Conservation (phyloP, 2,888 invertebrate genomes). For the Cepaea hortensis region DNA sequence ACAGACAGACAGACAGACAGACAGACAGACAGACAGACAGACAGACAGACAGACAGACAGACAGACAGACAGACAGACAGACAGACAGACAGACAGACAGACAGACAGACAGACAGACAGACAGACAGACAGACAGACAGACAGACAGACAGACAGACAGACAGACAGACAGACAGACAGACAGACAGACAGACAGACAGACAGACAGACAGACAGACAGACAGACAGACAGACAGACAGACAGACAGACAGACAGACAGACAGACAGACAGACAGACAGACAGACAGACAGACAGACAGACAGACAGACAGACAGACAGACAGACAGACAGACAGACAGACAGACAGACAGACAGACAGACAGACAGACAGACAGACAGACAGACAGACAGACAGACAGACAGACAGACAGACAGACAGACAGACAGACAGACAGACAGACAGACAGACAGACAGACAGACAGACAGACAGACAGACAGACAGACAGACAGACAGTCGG, state of each 20-base stretch:
- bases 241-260: neutral
- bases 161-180: constrained; percentile 37
- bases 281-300: neutral
- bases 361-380: constrained; percentile 29
- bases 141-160: constrained; percentile 38
- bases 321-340: constrained; percentile 18
- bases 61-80: constrained; percentile 42
- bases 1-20: constrained; percentile 35
- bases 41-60: constrained; percentile 41
- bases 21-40: constrained; percentile 39
- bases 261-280: neutral
- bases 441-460: no score
- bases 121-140: constrained; percentile 39
- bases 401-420: constrained; percentile 37
- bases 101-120: constrained; percentile 41
- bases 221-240: neutral
- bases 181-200: constrained; percentile 33
- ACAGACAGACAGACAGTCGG: no score
- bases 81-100: constrained; percentile 41
- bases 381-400: constrained; percentile 36
- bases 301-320: constrained; percentile 4
- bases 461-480: no score
- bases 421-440: neutral
- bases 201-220: constrained; percentile 18
- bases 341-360: constrained; percentile 16